Evolutionary conservation across 2,113 vertebrate species (phyloP).

Genomic region (Maylandia zebra): DNA sequence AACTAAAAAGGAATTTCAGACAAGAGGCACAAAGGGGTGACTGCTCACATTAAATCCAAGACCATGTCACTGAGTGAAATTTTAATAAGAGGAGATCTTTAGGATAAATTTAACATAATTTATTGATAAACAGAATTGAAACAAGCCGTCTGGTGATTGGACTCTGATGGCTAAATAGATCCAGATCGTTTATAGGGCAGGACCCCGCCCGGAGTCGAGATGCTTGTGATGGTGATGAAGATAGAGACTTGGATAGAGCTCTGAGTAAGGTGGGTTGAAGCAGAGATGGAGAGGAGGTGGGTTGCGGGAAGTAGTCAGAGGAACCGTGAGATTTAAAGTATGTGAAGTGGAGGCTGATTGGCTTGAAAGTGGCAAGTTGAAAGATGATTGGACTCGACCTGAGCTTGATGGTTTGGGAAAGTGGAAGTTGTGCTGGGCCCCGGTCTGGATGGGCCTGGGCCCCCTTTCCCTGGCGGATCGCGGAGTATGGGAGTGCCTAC

Average conservation of each 20-base stretch:
- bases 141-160: not conserved
- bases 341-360: not conserved
- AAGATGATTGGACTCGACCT: not conserved
- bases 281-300: not conserved
- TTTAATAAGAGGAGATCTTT: not conserved
- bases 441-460: too few relatives aligned
- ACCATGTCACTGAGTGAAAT: not conserved
- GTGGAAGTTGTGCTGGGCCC: not conserved
- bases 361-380: not conserved
- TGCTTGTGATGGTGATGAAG: not conserved
- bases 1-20: not conserved
- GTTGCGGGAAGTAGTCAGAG: not conserved
- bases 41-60: not conserved
- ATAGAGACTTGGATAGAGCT: not conserved
- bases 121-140: not conserved
- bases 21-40: not conserved
- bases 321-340: not conserved
- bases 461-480: too few relatives aligned
- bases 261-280: not conserved
- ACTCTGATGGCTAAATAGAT: not conserved
- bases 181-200: not conserved
- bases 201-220: not conserved
- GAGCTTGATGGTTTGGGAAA: not conserved
- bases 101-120: not conserved
- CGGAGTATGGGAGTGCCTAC: too few relatives aligned